phyloP scores from a whole-genome alignment of 1,140 invertebrate species.

The Diorhabda carinulata region DNA sequence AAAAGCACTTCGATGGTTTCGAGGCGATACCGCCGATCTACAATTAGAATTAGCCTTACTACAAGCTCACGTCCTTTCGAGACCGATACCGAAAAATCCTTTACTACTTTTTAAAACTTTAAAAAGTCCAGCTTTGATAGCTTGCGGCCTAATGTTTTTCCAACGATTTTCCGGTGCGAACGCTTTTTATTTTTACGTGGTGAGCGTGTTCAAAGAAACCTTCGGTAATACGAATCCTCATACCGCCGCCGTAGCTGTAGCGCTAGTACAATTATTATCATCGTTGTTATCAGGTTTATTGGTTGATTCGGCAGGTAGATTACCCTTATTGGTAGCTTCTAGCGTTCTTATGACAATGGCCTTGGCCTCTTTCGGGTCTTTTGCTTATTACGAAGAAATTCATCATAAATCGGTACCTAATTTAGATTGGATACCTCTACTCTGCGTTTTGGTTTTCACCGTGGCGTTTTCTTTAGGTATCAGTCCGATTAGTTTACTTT shows the following conservation, averaged over 20 bases:
- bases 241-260: conserved; percentile 72
- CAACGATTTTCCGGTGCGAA: conserved; percentile 78
- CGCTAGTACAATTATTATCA: conserved; percentile 72
- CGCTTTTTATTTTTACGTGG: conserved; percentile 79
- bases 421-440: conserved; percentile 70
- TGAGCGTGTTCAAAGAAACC: conserved; percentile 73
- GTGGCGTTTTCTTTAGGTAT: conserved; percentile 83
- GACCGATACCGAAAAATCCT: conserved; percentile 37
- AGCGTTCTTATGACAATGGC: conserved; percentile 79
- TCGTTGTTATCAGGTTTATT: conserved; percentile 74
- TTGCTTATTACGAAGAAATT: conserved; percentile 67
- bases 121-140: conserved; percentile 67
- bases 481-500: conserved; percentile 82
- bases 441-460: conserved; percentile 78
- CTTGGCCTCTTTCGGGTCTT: conserved; percentile 73
- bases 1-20: conserved; percentile 69
- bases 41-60: conserved; percentile 65
- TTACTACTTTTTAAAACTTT: conserved; percentile 34
- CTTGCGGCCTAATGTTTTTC: conserved; percentile 81
- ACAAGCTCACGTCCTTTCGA: conserved; percentile 61
- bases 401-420: conserved; percentile 50
- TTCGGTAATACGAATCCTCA: conserved; percentile 78
- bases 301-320: conserved; percentile 72
- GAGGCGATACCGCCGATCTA: conserved; percentile 70
- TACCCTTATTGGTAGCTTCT: conserved; percentile 73